Percentiles rank a stretch among this genome's conserved stretches.
Evolutionary conservation across 2,113 vertebrate genomes (phyloP).

Genomic region (Tragulus kanchil): DNA sequence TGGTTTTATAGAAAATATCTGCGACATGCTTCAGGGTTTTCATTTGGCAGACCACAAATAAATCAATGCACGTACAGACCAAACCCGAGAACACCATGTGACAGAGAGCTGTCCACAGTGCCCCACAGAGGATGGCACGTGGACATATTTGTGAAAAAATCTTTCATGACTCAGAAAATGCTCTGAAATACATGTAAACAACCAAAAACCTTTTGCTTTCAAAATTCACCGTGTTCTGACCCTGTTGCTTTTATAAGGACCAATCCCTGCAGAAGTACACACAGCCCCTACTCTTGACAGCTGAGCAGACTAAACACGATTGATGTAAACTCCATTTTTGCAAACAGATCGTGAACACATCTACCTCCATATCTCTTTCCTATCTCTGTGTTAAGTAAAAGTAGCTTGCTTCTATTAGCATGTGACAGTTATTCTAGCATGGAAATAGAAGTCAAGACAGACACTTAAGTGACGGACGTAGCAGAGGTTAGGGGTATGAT

Average conservation of each 20-base stretch:
- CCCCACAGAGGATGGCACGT: neutral
- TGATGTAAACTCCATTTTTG: neutral
- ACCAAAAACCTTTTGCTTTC: neutral
- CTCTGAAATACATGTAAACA: neutral
- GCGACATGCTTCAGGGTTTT: slow-evolving; percentile 89
- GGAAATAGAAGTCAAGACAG: neutral
- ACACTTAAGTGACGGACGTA: rapidly evolving
- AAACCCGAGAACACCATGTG: slow-evolving; percentile 82
- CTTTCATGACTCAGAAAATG: neutral
- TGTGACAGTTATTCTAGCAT: neutral
- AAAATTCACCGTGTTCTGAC: rapidly evolving
- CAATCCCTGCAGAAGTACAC: rapidly evolving
- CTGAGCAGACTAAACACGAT: neutral
- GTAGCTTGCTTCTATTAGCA: neutral
- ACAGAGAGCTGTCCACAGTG: slow-evolving; percentile 67
- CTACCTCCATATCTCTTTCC: neutral
- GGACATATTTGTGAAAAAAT: neutral
- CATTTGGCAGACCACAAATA: slow-evolving; percentile 91
- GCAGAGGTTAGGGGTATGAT: neutral
- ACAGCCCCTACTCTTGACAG: rapidly evolving
- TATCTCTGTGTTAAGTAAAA: neutral
- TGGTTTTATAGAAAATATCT: slow-evolving; percentile 86
- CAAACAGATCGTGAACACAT: neutral
- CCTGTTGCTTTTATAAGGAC: too few relatives aligned
- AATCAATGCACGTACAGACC: slow-evolving; percentile 88